A percentile compares a stretch with the other conserved stretches of the same genome.
phyloP scores from a whole-genome alignment of 2,888 invertebrate species.

The Hypena proboscidalis region DNA sequence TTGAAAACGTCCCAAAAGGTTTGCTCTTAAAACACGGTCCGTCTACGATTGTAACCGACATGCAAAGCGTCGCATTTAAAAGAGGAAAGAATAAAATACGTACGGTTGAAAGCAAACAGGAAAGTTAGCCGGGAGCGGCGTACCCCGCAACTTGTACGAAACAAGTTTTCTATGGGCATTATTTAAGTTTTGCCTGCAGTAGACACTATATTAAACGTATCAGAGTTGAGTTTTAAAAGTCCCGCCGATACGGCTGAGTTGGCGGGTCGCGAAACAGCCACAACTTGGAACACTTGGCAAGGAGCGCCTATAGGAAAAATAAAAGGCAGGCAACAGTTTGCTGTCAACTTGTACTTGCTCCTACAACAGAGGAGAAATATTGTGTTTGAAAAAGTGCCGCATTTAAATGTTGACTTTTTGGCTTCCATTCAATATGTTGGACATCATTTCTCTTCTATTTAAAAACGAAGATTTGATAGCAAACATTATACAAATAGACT shows the following conservation, averaged over 20 bases:
- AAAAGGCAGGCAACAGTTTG: constrained; percentile 78
- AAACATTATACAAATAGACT: too few species aligned
- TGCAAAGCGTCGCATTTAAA: constrained; percentile 73
- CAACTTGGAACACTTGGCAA: constrained; percentile 71
- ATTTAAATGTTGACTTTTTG: constrained; percentile 24
- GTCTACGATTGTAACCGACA: constrained; percentile 67
- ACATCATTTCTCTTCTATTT: background rate
- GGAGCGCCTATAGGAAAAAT: constrained; percentile 73
- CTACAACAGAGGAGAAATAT: constrained; percentile 48
- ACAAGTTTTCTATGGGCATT: constrained; percentile 76
- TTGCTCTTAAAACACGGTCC: constrained; percentile 69
- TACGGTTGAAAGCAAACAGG: constrained; percentile 68
- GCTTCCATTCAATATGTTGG: constrained; percentile 1
- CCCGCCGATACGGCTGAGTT: constrained; percentile 62
- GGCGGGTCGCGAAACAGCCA: constrained; percentile 73
- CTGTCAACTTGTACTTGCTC: constrained; percentile 45
- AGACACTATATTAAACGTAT: constrained; percentile 75
- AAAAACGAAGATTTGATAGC: background rate
- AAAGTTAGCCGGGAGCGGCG: constrained; percentile 66
- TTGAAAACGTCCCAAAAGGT: constrained; percentile 70
- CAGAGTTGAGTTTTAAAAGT: constrained; percentile 74
- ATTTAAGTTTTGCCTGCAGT: constrained; percentile 73
- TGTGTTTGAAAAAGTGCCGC: constrained; percentile 38
- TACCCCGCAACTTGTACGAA: constrained; percentile 57
- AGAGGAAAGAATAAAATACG: constrained; percentile 69